These are phyloP conservation scores for Anomalospiza imberbis DNA, from an alignment of 2,797 vertebrate species.

Conservation along the genomic window DNA sequence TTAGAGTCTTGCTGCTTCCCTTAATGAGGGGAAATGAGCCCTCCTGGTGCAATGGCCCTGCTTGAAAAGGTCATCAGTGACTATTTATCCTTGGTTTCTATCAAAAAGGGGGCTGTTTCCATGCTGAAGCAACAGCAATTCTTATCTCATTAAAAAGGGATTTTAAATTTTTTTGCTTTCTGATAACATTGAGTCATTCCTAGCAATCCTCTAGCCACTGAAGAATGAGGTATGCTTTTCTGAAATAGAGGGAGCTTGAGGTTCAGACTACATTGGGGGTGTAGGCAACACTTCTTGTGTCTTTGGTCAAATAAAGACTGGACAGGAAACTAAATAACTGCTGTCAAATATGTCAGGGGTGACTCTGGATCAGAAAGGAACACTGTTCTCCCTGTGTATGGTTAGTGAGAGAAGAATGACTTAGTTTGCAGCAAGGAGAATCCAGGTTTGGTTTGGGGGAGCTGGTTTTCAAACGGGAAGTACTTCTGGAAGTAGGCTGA, in stretches of 20 bases:
- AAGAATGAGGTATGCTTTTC: background rate
- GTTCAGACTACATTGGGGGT: background rate
- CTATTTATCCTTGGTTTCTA: background rate
- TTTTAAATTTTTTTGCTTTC: slow-evolving; percentile 17
- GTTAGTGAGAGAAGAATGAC: background rate
- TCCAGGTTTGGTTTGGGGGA: background rate
- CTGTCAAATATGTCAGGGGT: background rate
- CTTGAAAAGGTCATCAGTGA: background rate
- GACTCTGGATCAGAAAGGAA: background rate
- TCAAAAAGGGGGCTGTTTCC: background rate
- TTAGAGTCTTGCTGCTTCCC: background rate
- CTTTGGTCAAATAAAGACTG: background rate
- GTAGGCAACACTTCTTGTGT: background rate
- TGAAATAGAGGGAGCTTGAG: background rate
- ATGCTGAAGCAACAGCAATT: background rate
- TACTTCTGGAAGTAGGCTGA: background rate
- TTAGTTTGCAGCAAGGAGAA: background rate
- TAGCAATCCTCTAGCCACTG: background rate
- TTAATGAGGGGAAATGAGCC: slow-evolving; percentile 20
- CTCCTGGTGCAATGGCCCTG: slow-evolving; percentile 3
- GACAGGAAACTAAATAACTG: background rate
- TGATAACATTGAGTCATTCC: background rate
- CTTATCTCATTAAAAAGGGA: slow-evolving; percentile 36
- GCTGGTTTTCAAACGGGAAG: background rate
- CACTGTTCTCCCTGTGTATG: background rate